Evolutionary conservation across 2,113 vertebrate species (phyloP).

Genomic region (Cephalopterus ornatus): DNA sequence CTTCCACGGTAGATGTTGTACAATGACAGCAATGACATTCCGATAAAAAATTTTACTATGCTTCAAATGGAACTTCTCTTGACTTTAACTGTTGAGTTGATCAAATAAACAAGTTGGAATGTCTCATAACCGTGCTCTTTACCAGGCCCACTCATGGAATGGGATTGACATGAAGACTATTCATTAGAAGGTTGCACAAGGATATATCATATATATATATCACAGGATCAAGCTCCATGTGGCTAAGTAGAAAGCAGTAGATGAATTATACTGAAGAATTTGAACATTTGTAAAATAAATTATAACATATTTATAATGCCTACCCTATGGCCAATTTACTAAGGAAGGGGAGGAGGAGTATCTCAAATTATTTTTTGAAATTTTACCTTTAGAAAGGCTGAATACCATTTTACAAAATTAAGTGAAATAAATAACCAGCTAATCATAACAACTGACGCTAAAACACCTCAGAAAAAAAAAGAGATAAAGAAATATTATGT

Average conservation of each 20-base stretch:
- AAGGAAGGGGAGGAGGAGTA: accelerated
- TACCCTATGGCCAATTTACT: not conserved
- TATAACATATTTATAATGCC: not conserved
- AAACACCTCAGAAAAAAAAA: not conserved
- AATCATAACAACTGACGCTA: not conserved
- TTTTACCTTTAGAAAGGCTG: not conserved
- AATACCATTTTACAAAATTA: not conserved
- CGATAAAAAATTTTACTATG: not conserved
- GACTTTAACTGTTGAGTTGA: not conserved
- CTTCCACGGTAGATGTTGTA: not conserved
- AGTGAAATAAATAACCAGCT: not conserved
- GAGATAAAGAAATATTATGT: not conserved
- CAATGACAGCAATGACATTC: not conserved
- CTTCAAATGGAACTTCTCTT: not conserved
- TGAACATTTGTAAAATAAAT: not conserved
- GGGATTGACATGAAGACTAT: not conserved
- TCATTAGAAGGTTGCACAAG: not conserved
- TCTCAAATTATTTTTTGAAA: not conserved
- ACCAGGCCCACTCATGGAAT: not conserved
- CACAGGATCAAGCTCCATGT: not conserved
- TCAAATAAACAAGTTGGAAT: not conserved
- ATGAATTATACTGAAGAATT: not conserved
- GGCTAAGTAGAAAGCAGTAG: not conserved
- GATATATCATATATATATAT: too few relatives aligned
- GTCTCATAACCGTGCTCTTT: not conserved